These are phyloP conservation scores for Pipistrellus nathusii DNA, from an alignment of 2,797 vertebrate genomes.

Conservation along the genomic window DNA sequence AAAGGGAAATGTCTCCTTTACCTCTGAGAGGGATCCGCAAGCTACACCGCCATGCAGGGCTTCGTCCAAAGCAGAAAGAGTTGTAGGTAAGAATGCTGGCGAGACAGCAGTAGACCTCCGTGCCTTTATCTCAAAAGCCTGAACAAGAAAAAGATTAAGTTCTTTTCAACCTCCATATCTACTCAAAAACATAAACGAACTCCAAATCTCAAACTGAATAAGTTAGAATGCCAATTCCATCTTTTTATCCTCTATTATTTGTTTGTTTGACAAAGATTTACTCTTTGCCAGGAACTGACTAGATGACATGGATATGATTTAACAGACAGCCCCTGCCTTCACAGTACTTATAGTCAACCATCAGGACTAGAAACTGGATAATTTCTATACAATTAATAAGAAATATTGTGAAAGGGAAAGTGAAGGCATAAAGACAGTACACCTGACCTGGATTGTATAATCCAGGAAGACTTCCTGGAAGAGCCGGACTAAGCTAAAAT, in stretches of 20 bases:
- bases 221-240: neutral
- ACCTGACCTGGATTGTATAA: neutral
- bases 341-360: neutral
- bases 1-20: slow-evolving; percentile 79
- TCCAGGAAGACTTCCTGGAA: neutral
- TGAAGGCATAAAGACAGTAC: neutral
- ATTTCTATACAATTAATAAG: neutral
- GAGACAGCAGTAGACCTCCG: slow-evolving; percentile 73
- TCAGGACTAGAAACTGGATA: neutral
- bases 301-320: neutral
- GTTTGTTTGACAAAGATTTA: slow-evolving; percentile 47
- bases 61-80: slow-evolving; percentile 87
- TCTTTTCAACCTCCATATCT: slow-evolving; percentile 19
- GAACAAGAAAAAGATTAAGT: neutral
- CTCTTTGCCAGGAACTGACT: neutral
- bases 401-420: neutral
- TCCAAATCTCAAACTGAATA: slow-evolving; percentile 34
- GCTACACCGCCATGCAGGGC: slow-evolving; percentile 90
- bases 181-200: slow-evolving; percentile 54
- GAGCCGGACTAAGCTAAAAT: neutral
- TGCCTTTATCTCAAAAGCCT: slow-evolving; percentile 89
- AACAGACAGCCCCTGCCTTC: neutral
- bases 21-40: slow-evolving; percentile 92
- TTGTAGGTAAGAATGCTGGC: slow-evolving; percentile 88
- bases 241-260: neutral